Evolutionary conservation across 2,888 invertebrate genomes (phyloP), one percentile per base, ranked within the genome.

Genomic region (Drosophila atroscutellata): DNA sequence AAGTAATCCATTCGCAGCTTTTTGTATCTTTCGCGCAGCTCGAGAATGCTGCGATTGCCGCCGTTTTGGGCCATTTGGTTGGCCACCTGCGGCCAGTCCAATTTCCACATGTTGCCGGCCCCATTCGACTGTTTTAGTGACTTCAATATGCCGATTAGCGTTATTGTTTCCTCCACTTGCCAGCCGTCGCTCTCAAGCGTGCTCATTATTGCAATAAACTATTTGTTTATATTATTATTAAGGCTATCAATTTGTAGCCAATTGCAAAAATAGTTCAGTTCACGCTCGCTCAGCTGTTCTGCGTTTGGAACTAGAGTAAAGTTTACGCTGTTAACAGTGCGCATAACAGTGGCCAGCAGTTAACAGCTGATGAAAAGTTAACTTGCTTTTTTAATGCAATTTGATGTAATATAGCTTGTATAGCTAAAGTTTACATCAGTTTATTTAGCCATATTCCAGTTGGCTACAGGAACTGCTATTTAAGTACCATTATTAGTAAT

Each of bases 21-120:
- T n/a, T 30, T 49, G 45, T 54, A 77, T 58, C 42, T 71, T 26
- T 80, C 62, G 13, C 76, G 71, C 5, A 80, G 9, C 26, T 77
- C 57, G 0, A 24, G 0, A 30, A 66, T 34, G 20, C 32, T 71
- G 8, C 80, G 56, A 1, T 7, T 47, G 0, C 36, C 39, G n/a
- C 45, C 20, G 50, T 28, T 36, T 69, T 50, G 28, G 3, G 30
- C 50, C 71, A 80, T 51, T 80, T 80, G 57, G 3, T 8, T 36
- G 8, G 66, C 77, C 20, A 76, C 77, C 24, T 66, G 28, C 20
- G 66, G 55, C 78, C 78, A 79, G 32, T 79, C 69, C 30, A 73
- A 30, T 24, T 39, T 64, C n/a, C 32, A 32, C 26, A 20, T 26
- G 2, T 4, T 34, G 18, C 20, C 61, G 20, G 36, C 4, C 36